Percentiles rank a stretch among this genome's conserved stretches.
These are phyloP conservation scores for Eleutherodactylus coqui DNA, from an alignment of 2,797 vertebrate species.

Conservation along the genomic window DNA sequence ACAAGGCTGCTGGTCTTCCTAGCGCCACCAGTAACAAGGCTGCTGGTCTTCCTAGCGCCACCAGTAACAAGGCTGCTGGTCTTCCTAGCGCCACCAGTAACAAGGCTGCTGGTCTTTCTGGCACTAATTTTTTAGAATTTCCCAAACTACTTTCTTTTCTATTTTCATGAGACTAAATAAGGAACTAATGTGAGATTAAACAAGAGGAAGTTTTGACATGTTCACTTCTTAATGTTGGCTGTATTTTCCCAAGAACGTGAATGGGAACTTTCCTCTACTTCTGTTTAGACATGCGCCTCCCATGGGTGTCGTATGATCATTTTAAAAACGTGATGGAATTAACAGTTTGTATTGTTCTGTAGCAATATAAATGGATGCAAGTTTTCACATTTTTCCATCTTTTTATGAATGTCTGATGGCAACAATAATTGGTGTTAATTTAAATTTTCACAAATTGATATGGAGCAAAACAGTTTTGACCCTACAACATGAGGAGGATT, in stretches of 20 bases:
- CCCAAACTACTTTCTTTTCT: not conserved
- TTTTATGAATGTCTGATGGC: not conserved
- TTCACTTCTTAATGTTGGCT: not conserved
- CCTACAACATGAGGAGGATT: too few relatives aligned
- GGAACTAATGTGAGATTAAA: not conserved
- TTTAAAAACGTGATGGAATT: not conserved
- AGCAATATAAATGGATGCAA: not conserved
- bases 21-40: too few relatives aligned
- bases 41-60: too few relatives aligned
- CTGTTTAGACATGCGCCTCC: not conserved
- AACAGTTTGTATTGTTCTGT: not conserved
- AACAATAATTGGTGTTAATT: not conserved
- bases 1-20: too few relatives aligned
- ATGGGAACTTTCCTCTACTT: not conserved
- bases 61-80: too few relatives aligned
- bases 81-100: too few relatives aligned
- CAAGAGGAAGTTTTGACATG: not conserved
- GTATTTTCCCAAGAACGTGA: not conserved
- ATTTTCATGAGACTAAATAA: not conserved
- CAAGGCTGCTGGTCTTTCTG: too few relatives aligned
- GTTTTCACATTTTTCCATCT: not conserved
- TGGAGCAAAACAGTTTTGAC: too few relatives aligned
- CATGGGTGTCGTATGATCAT: not conserved
- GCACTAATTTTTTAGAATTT: not conserved
- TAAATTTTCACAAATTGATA: not conserved